Percentiles rank a stretch among this genome's conserved stretches.
Evolutionary conservation across 1,140 invertebrate species (phyloP).

Genomic region (Achatina immaculata): DNA sequence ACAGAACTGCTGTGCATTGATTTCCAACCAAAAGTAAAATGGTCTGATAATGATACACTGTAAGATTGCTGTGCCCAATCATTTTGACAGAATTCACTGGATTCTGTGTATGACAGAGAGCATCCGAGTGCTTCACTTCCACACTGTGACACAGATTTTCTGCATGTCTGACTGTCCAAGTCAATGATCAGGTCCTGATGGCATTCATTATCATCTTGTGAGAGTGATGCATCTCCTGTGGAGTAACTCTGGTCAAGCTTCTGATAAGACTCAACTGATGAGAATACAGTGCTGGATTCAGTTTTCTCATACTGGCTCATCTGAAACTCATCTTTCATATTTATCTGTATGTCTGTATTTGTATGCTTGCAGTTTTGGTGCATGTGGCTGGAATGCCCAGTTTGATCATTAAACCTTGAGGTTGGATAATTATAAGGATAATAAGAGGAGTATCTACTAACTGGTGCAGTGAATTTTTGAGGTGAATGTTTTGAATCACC

Average conservation of each 20-base stretch:
- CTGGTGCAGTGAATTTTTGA: neutral
- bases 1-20: neutral
- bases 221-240: neutral
- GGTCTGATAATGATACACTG: neutral
- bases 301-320: constrained; percentile 11
- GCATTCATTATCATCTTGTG: neutral
- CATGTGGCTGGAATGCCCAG: neutral
- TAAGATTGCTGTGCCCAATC: neutral
- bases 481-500: neutral
- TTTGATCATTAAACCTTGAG: neutral
- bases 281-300: constrained; percentile 18
- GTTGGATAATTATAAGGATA: neutral
- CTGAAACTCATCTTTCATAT: neutral
- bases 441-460: neutral
- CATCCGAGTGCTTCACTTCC: constrained; percentile 6
- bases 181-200: neutral
- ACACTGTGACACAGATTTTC: neutral
- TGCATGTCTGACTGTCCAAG: neutral
- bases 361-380: neutral
- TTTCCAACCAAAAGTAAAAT: neutral
- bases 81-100: neutral
- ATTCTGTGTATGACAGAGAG: neutral
- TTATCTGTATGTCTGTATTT: neutral
- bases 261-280: constrained; percentile 4
- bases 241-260: neutral